These are phyloP conservation scores for Montipora capricornis DNA, from an alignment of 64 coral and sea anemone species.

Conservation along the genomic window DNA sequence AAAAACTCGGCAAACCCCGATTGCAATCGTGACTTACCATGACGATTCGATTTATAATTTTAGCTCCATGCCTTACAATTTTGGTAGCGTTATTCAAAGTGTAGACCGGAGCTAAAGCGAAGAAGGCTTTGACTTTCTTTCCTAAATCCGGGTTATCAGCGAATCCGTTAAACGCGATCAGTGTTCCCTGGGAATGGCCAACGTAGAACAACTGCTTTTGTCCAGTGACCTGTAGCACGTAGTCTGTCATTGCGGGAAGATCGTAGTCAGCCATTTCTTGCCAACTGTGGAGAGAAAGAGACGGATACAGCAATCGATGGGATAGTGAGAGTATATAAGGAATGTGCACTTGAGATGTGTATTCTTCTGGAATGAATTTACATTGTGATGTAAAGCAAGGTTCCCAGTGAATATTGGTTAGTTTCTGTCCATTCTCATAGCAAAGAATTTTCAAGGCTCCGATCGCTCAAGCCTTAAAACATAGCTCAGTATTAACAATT, in stretches of 20 bases:
- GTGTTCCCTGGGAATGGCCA: conserved; percentile 86
- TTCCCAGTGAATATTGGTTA: too few species aligned
- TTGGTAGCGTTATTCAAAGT: conserved; percentile 53
- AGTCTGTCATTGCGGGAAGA: conserved; percentile 87
- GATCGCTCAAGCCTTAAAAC: too few species aligned
- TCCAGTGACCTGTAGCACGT: conserved; percentile 63
- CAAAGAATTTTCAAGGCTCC: too few species aligned
- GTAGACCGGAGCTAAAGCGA: conserved; percentile 85
- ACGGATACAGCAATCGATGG: too few species aligned
- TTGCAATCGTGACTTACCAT: not conserved
- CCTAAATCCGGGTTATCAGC: conserved; percentile 59
- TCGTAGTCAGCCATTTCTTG: conserved; percentile 73
- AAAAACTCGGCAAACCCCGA: too few species aligned
- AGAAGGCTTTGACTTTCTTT: conserved; percentile 71
- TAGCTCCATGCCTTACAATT: conserved; percentile 51
- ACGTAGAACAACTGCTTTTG: conserved; percentile 84
- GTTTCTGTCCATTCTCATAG: too few species aligned
- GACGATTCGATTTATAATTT: conserved; percentile 26
- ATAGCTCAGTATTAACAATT: too few species aligned
- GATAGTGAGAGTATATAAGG: too few species aligned
- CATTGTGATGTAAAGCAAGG: too few species aligned
- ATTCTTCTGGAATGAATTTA: too few species aligned
- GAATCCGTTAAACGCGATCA: conserved; percentile 84
- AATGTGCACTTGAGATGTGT: too few species aligned
- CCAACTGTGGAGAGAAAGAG: conserved; percentile 18